A percentile compares a stretch with the other conserved stretches of the same genome.
These are phyloP conservation scores for Gadus macrocephalus DNA, from an alignment of 2,113 vertebrate genomes.

Conservation along the genomic window DNA sequence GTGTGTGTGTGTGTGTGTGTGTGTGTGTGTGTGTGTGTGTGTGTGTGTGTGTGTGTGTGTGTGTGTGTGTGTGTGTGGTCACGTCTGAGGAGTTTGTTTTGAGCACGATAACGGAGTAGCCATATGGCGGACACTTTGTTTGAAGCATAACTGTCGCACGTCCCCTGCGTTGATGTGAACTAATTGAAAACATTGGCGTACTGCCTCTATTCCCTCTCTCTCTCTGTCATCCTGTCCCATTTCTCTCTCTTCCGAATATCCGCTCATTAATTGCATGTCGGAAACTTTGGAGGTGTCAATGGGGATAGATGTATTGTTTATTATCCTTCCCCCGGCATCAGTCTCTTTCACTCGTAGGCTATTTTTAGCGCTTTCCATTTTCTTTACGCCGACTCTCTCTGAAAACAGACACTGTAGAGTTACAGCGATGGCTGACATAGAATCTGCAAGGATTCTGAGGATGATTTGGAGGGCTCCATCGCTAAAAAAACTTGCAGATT, in stretches of 20 bases:
- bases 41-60: not conserved
- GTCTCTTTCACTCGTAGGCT: slow-evolving; percentile 1
- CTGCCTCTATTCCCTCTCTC: slow-evolving; percentile 1
- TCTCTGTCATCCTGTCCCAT: not conserved
- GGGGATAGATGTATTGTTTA: slow-evolving; percentile 27
- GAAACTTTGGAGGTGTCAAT: slow-evolving; percentile 48
- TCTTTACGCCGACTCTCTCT: not conserved
- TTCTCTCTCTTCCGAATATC: slow-evolving; percentile 33
- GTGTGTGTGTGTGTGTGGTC: slow-evolving; percentile 21
- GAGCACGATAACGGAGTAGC: slow-evolving; percentile 9
- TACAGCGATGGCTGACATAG: too few species aligned
- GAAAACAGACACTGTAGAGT: too few species aligned
- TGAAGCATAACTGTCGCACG: slow-evolving; percentile 35
- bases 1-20: not conserved
- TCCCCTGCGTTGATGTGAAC: slow-evolving; percentile 35
- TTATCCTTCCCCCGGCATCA: not conserved
- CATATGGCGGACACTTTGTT: slow-evolving; percentile 17
- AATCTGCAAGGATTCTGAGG: too few species aligned
- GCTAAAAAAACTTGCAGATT: too few species aligned
- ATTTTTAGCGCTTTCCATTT: not conserved
- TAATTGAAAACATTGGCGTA: slow-evolving; percentile 21
- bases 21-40: not conserved
- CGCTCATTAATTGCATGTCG: slow-evolving; percentile 57
- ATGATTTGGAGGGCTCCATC: too few species aligned
- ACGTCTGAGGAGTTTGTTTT: slow-evolving; percentile 19